Conservation (phyloP, 2,888 invertebrate species). For the Rhingia campestris region DNA sequence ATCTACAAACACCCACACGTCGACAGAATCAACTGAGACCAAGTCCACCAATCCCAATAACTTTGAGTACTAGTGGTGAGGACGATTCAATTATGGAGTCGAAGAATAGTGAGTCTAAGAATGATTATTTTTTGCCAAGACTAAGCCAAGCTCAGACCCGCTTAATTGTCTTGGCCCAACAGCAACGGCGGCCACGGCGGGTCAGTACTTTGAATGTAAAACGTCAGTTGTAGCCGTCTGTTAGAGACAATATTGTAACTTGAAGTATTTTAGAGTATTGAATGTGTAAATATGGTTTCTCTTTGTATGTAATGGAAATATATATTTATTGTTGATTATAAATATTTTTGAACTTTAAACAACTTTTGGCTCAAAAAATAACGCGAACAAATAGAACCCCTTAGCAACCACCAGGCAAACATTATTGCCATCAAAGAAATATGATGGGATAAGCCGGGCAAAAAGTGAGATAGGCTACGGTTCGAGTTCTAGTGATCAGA, state of each 20-base stretch:
- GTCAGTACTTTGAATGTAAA: conserved; percentile 20
- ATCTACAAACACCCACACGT: not conserved
- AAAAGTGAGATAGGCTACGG: too few species aligned
- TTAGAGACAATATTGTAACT: not conserved
- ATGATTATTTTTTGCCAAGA: conserved; percentile 4
- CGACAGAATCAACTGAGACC: conserved; percentile 4
- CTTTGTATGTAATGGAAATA: not conserved
- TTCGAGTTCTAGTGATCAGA: too few species aligned
- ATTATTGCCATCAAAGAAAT: too few species aligned
- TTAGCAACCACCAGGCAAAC: too few species aligned
- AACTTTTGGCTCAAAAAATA: too few species aligned
- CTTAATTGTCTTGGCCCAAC: conserved; percentile 17
- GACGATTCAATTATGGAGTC: not conserved
- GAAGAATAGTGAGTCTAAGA: not conserved
- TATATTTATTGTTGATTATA: too few species aligned
- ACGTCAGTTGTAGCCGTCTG: conserved; percentile 2
- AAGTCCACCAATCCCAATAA: conserved; percentile 6
- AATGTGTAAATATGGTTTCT: not conserved
- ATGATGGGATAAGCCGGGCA: too few species aligned
- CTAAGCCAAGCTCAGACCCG: conserved; percentile 8
- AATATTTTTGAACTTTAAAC: too few species aligned
- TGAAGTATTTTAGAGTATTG: conserved; percentile 8
- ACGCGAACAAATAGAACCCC: too few species aligned
- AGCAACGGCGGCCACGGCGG: conserved; percentile 35
- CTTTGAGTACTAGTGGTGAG: conserved; percentile 21